phyloP scores from a whole-genome alignment of 2,888 invertebrate species.

The Rhodophaea formosa region DNA sequence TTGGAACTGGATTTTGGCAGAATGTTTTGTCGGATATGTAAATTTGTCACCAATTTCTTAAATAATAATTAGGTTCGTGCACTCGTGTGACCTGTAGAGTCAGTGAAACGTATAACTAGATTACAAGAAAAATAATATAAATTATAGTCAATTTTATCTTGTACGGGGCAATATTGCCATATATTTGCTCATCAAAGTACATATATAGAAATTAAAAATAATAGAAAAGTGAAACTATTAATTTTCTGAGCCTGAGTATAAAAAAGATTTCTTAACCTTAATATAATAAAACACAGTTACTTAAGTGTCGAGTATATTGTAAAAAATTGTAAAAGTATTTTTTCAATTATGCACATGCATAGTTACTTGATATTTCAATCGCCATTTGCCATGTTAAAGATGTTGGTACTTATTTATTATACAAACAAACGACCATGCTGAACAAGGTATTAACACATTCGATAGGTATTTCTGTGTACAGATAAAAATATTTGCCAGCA shows the following conservation, averaged over 20 bases:
- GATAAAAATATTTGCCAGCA: constrained; percentile 16
- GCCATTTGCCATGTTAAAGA: neutral
- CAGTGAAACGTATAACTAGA: neutral
- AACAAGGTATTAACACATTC: neutral
- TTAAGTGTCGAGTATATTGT: too few species aligned
- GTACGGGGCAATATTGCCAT: too few species aligned
- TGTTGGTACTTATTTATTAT: neutral
- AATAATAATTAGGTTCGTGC: constrained; percentile 34
- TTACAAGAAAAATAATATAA: neutral
- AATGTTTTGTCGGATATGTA: constrained; percentile 16
- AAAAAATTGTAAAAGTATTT: too few species aligned
- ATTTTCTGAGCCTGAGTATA: too few species aligned
- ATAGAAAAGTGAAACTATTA: neutral
- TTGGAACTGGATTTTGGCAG: constrained; percentile 25
- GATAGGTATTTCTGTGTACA: constrained; percentile 9
- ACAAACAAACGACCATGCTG: constrained; percentile 1
- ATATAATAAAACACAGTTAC: too few species aligned
- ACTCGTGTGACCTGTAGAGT: constrained; percentile 6
- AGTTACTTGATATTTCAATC: neutral
- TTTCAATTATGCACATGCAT: too few species aligned
- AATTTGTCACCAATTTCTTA: constrained; percentile 23
- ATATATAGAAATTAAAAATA: neutral
- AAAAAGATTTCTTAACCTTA: too few species aligned
- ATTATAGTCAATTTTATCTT: too few species aligned
- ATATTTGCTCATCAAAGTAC: too few species aligned